phyloP scores from a whole-genome alignment of 2,113 vertebrate genomes.

The Microtus pennsylvanicus region DNA sequence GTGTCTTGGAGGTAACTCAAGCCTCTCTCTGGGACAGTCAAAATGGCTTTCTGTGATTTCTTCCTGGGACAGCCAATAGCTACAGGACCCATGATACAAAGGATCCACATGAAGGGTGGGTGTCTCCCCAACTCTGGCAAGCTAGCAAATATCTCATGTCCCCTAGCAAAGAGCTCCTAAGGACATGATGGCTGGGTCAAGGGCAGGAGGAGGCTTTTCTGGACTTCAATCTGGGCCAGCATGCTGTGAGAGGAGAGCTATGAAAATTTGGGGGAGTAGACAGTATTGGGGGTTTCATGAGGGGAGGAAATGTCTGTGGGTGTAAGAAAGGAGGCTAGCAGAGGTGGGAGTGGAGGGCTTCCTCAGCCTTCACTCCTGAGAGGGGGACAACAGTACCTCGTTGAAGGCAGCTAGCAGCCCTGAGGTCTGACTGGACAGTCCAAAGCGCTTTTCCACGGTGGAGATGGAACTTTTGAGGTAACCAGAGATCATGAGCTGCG shows the following conservation, averaged over 20 bases:
- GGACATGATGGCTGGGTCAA: background rate
- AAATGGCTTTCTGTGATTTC: constrained; percentile 47
- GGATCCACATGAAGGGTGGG: background rate
- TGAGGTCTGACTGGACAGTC: constrained; percentile 94
- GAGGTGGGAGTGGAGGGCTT: fast-evolving
- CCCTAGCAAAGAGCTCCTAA: background rate
- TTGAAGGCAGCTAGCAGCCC: constrained; percentile 95
- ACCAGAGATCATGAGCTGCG: constrained; percentile 93
- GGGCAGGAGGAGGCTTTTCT: background rate
- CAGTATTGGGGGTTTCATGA: background rate
- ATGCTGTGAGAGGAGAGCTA: background rate
- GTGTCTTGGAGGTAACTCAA: background rate
- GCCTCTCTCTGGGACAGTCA: background rate
- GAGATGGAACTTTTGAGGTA: constrained; percentile 97
- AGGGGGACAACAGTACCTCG: constrained; percentile 87
- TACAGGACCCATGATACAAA: background rate
- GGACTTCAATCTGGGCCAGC: background rate
- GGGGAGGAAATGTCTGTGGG: background rate
- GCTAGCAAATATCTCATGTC: background rate
- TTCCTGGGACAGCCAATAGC: background rate
- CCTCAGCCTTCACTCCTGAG: fast-evolving
- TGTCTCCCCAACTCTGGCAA: background rate
- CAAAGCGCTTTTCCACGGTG: constrained; percentile 95
- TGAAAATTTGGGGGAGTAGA: background rate
- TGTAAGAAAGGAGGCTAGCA: background rate